These are phyloP conservation scores for Pseudochaenichthys georgianus DNA, from an alignment of 2,797 vertebrate species.

Conservation along the genomic window DNA sequence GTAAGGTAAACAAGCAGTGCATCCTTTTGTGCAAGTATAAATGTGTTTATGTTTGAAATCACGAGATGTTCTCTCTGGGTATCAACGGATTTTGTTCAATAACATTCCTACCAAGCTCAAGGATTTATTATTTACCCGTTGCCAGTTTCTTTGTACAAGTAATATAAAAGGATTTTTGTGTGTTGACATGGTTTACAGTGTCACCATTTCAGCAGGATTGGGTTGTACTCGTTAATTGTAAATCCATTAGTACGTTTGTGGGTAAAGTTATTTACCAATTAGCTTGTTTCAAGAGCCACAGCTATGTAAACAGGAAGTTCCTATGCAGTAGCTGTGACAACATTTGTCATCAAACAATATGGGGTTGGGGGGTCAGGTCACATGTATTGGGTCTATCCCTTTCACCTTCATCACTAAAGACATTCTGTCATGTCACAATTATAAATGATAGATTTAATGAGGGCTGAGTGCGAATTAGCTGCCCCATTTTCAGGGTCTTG, in stretches of 20 bases:
- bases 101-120: neutral
- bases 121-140: too few relatives aligned
- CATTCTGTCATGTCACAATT: neutral
- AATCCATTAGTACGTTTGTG: neutral
- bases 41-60: neutral
- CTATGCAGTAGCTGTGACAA: too few relatives aligned
- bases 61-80: neutral
- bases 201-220: neutral
- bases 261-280: neutral
- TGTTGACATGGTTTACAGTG: neutral
- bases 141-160: too few relatives aligned
- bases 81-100: neutral
- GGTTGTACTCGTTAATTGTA: neutral
- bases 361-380: neutral
- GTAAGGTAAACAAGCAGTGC: too few relatives aligned
- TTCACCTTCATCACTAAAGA: neutral
- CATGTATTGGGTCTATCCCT: neutral
- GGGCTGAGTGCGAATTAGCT: neutral
- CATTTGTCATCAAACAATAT: neutral
- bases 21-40: neutral
- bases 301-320: too few relatives aligned
- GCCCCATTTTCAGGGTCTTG: neutral
- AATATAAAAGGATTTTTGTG: neutral
- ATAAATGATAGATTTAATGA: neutral
- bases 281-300: neutral